Conservation (phyloP, 2,113 vertebrate genomes). For the Baryphthengus martii region DNA sequence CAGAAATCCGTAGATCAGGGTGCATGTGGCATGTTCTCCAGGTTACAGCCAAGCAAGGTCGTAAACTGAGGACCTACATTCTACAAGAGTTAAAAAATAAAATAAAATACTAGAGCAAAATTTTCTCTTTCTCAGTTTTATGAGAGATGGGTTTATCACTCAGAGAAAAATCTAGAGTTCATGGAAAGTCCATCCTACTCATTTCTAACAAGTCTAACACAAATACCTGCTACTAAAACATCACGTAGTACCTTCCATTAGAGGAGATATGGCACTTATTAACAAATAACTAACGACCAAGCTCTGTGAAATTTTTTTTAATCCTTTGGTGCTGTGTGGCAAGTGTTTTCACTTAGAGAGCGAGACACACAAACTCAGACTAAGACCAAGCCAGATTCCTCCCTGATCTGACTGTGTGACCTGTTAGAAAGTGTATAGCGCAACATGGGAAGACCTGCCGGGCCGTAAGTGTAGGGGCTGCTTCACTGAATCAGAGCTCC, state of each 20-base stretch:
- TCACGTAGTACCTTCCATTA: neutral
- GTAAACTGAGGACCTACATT: neutral
- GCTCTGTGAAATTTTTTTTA: neutral
- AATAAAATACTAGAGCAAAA: neutral
- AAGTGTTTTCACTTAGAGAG: neutral
- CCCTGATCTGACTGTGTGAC: neutral
- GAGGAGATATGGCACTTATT: neutral
- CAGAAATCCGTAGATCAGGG: neutral
- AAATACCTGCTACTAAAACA: neutral
- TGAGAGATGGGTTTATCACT: neutral
- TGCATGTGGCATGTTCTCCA: neutral
- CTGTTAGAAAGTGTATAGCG: neutral
- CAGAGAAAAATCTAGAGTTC: neutral
- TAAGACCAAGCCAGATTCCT: neutral
- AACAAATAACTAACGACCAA: neutral
- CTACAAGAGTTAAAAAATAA: neutral
- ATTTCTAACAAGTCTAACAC: neutral
- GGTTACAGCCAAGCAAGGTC: neutral
- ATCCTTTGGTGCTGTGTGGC: neutral
- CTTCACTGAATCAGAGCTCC: neutral
- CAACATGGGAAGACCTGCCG: neutral
- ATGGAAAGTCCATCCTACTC: neutral
- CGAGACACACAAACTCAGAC: neutral
- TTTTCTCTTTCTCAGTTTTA: neutral
- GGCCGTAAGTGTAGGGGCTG: too few relatives aligned